Conservation (phyloP, 2,888 invertebrate genomes). For the Helobdella robusta region DNA sequence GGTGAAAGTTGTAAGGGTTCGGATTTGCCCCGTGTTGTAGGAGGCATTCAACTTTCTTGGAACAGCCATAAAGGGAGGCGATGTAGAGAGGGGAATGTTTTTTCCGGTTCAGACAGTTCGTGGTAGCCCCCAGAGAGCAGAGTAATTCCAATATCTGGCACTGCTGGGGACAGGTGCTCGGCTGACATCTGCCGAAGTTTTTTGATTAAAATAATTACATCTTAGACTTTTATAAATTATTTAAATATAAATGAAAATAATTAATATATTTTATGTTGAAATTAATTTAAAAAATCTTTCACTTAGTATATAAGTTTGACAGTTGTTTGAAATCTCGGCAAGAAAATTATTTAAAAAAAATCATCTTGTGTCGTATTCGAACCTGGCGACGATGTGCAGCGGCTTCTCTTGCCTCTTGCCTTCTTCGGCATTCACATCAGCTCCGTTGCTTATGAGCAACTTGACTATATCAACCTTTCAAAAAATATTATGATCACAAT, state of each 20-base stretch:
- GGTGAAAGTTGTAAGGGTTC: constrained; percentile 14
- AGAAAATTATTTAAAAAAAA: background rate
- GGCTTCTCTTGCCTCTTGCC: constrained; percentile 30
- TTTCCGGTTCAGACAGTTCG: constrained; percentile 30
- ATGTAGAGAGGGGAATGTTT: constrained; percentile 32
- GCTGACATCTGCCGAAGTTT: constrained; percentile 16
- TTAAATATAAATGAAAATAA: background rate
- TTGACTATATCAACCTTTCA: constrained; percentile 27
- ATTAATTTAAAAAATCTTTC: too few relatives aligned
- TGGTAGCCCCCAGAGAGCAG: constrained; percentile 30
- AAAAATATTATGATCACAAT: too few relatives aligned
- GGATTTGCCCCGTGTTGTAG: constrained; percentile 31
- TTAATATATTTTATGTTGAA: background rate
- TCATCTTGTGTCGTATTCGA: background rate
- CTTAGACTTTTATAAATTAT: too few relatives aligned
- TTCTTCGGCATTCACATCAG: constrained; percentile 31
- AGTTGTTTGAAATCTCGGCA: background rate
- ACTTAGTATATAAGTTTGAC: background rate
- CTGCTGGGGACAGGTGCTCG: constrained; percentile 29
- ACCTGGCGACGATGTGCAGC: constrained; percentile 32
- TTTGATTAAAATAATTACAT: background rate
- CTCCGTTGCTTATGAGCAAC: constrained; percentile 29
- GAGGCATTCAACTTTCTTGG: constrained; percentile 31
- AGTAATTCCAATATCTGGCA: constrained; percentile 31
- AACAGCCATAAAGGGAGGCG: constrained; percentile 34